These are phyloP conservation scores for Periparus ater DNA, from an alignment of 2,797 vertebrate genomes.

Conservation along the genomic window DNA sequence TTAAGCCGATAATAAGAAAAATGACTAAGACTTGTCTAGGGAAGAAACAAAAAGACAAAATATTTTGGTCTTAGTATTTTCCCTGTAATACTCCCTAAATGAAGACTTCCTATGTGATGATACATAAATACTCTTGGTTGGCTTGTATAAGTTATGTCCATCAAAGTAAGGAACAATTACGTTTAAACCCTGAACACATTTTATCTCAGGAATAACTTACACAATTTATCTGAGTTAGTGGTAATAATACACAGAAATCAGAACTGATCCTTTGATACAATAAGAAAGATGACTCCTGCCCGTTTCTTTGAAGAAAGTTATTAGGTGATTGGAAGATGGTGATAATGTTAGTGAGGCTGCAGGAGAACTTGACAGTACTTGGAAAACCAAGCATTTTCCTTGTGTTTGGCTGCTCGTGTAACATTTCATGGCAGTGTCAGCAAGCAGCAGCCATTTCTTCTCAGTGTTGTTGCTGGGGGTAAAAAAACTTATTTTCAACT, in stretches of 20 bases:
- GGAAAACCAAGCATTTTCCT: background rate
- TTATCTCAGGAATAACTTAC: background rate
- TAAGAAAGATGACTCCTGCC: background rate
- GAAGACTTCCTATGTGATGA: background rate
- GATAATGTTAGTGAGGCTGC: background rate
- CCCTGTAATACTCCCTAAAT: background rate
- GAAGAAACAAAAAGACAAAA: background rate
- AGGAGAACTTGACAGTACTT: background rate
- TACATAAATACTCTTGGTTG: background rate
- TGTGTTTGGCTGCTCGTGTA: background rate
- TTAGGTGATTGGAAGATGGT: background rate
- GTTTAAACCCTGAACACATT: background rate
- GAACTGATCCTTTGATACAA: background rate
- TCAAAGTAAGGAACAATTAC: background rate
- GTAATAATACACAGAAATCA: background rate
- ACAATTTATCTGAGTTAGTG: background rate
- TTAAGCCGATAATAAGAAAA: background rate
- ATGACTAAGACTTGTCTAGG: background rate
- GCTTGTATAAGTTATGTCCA: background rate
- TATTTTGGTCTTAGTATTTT: background rate
- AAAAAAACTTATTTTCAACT: background rate
- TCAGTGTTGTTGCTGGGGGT: background rate
- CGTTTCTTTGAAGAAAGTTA: background rate
- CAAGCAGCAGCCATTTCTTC: background rate
- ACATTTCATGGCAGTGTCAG: rapidly evolving